Evolutionary conservation across 2,797 vertebrate genomes (phyloP).

Genomic region (Uromys caudimaculatus): DNA sequence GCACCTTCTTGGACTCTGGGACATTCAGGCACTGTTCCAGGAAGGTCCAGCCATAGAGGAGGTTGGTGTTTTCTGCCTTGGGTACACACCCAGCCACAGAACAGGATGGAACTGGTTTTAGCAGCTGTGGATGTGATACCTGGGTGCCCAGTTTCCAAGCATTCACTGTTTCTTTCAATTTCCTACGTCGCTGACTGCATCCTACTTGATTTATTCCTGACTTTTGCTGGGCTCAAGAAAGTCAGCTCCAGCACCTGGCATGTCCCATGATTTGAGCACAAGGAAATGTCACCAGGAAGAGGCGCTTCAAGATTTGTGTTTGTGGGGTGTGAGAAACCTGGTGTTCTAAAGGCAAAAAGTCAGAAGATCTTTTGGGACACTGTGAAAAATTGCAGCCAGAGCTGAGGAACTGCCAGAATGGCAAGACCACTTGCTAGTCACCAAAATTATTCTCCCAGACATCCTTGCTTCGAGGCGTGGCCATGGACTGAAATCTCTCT

Average conservation of each 20-base stretch:
- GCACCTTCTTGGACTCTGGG: not conserved
- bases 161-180: constrained; percentile 11
- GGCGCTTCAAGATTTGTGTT: not conserved
- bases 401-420: not conserved
- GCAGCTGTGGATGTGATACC: not conserved
- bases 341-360: constrained; percentile 18
- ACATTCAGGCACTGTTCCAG: not conserved
- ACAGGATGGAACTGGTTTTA: not conserved
- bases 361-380: constrained; percentile 25
- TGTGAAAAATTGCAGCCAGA: not conserved
- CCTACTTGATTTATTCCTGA: constrained; percentile 77
- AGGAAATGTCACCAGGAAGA: constrained; percentile 68
- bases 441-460: not conserved
- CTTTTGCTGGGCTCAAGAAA: constrained; percentile 56
- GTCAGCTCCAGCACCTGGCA: constrained; percentile 64
- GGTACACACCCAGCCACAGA: not conserved
- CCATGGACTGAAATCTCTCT: not conserved
- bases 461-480: not conserved
- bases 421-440: not conserved
- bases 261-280: constrained; percentile 66
- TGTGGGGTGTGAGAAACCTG: not conserved
- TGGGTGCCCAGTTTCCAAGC: not conserved
- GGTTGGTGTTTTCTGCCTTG: not conserved
- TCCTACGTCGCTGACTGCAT: constrained; percentile 64
- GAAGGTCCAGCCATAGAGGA: not conserved